Base-by-base conservation (phyloP, 2,113 vertebrate species). In the Gallinago media region DNA sequence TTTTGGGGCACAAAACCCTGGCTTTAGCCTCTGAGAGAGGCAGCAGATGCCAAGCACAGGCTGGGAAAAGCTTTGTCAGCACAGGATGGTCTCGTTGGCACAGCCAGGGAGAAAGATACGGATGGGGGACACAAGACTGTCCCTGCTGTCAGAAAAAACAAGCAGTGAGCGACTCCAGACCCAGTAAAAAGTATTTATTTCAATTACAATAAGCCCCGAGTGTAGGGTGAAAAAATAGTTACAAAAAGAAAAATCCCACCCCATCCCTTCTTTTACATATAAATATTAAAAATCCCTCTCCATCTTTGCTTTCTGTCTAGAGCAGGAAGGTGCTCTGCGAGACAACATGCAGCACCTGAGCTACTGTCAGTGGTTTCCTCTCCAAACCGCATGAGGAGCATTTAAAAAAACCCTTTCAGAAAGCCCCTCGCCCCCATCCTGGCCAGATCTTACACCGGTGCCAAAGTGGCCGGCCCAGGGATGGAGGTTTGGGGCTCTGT, bases 101-200 rank as follows among this genome's bases (percentile, higher is more conserved):
- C 4, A 10, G 44, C 70, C 0, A 0, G 6, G 23, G 56, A 54
- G 6, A 67, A 58, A 36, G 75, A 18, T 5, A 9, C 9, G 71
- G 22, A 49, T 15, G 29, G 68, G 14, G 20, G 70, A 75, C 21
- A 19, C 27, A 55, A 26, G 31, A 31, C 22, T 8, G 55, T 65
- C 27, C 62, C 52, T 21, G 25, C 80, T 74, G 4, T 49, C 40
- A 49, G 15, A 47, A 86, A 61, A 65, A 40, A 19, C 2, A 34
- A 75, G 9, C 32, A 1, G 0, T 23, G 9, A 85, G 38, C 46
- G 80, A 42, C 67, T 94, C 68, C 42, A 85, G 54, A 49, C 23
- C 34, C 55, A 88, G 88, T 93, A 96, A 97, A 91, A 97, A 98
- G 96, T 89, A 96, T 95, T 98, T 98, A 97, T 97, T 98, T 96